A percentile compares a stretch with the other conserved stretches of the same genome.
Conservation (phyloP, 2,888 invertebrate species). For the Biston stratarius region DNA sequence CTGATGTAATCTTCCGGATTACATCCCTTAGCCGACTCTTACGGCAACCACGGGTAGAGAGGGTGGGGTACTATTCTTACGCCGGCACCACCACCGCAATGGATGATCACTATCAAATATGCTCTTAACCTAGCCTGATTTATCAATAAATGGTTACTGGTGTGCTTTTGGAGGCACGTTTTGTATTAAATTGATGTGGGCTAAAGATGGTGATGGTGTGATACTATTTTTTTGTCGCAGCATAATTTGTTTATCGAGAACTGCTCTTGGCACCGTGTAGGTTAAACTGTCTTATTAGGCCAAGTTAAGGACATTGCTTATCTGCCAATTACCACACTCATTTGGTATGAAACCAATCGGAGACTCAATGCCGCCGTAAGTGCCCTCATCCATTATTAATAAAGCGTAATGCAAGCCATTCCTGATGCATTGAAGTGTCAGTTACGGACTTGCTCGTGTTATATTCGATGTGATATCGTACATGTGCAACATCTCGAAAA, state of each 20-base stretch:
- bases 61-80: too few relatives aligned
- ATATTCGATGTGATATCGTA: constrained; percentile 10
- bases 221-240: too few relatives aligned
- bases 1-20: too few relatives aligned
- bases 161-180: too few relatives aligned
- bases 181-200: too few relatives aligned
- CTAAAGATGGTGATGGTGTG: too few relatives aligned
- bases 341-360: constrained; percentile 20
- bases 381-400: constrained; percentile 29
- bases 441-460: constrained; percentile 11
- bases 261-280: neutral
- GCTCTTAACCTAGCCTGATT: too few relatives aligned
- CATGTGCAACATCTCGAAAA: neutral
- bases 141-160: too few relatives aligned
- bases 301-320: constrained; percentile 18
- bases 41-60: too few relatives aligned
- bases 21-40: too few relatives aligned
- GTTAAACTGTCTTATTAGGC: constrained; percentile 13
- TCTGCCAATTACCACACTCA: constrained; percentile 28
- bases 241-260: neutral
- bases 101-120: too few relatives aligned
- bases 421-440: constrained; percentile 22
- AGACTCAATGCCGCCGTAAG: constrained; percentile 19
- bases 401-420: constrained; percentile 12
- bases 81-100: too few relatives aligned